These are phyloP conservation scores for Trypoxylus dichotomus DNA, from an alignment of 1,140 invertebrate species.

Conservation along the genomic window DNA sequence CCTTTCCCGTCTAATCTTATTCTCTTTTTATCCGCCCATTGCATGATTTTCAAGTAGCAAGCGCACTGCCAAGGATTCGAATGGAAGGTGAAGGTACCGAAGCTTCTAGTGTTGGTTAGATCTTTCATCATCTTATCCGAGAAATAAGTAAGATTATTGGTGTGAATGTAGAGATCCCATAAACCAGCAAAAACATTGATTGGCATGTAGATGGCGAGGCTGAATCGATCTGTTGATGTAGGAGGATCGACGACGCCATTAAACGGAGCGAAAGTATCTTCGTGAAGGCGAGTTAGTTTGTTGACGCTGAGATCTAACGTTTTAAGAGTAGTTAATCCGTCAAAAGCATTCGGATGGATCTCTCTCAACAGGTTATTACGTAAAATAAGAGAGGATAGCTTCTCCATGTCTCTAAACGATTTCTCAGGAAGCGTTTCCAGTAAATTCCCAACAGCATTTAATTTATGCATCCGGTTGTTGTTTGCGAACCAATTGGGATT, in stretches of 20 bases:
- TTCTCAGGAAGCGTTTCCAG: not conserved
- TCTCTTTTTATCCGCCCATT: not conserved
- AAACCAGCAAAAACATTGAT: not conserved
- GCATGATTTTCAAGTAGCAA: not conserved
- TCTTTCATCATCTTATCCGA: not conserved
- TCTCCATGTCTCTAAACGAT: not conserved
- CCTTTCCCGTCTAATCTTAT: not conserved
- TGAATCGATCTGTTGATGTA: not conserved
- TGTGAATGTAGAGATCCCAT: not conserved
- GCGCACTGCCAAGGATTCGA: constrained; percentile 17
- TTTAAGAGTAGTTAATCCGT: not conserved
- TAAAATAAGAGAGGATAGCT: not conserved
- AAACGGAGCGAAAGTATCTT: not conserved
- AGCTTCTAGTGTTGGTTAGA: not conserved
- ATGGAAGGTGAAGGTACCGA: not conserved
- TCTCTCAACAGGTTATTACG: not conserved
- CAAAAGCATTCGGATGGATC: not conserved
- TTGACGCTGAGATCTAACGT: not conserved
- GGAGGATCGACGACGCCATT: not conserved
- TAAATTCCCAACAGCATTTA: not conserved
- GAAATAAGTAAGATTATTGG: not conserved
- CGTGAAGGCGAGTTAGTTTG: not conserved
- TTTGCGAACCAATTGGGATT: not conserved
- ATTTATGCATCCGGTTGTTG: not conserved
- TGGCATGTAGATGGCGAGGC: not conserved